Evolutionary conservation across 1,140 invertebrate genomes (phyloP).

Genomic region (Drosophila persimilis): DNA sequence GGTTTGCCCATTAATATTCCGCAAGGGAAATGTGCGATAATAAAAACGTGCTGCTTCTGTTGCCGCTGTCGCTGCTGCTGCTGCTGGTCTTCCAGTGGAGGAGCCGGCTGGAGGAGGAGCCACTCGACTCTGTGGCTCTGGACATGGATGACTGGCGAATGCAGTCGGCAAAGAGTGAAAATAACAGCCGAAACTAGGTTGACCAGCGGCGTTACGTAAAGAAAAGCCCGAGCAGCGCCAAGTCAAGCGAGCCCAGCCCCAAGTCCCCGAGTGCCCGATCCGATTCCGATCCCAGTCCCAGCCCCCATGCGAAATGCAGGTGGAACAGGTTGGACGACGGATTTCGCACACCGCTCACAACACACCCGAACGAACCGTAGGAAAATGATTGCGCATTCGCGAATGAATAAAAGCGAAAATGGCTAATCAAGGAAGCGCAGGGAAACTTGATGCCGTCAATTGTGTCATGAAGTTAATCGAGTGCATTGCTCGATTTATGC

Average conservation of each 20-base stretch:
- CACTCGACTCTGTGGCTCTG: constrained; percentile 9
- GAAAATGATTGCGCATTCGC: constrained; percentile 40
- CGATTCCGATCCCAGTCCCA: background rate
- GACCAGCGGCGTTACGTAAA: constrained; percentile 65
- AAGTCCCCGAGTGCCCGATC: background rate
- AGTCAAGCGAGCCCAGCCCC: constrained; percentile 5
- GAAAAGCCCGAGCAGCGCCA: constrained; percentile 51
- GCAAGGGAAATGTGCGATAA: constrained; percentile 71
- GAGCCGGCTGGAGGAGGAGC: too few species aligned
- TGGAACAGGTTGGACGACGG: constrained; percentile 47
- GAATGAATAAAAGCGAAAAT: constrained; percentile 47
- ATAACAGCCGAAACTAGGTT: constrained; percentile 66
- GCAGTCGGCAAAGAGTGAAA: constrained; percentile 61
- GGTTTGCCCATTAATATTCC: constrained; percentile 59
- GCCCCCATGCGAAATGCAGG: constrained; percentile 52
- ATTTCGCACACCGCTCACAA: constrained; percentile 11
- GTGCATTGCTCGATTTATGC: constrained; percentile 46
- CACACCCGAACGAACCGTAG: background rate
- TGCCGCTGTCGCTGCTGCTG: constrained; percentile 7
- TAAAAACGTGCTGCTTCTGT: constrained; percentile 64
- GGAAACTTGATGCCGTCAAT: constrained; percentile 23
- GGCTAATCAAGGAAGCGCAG: constrained; percentile 37
- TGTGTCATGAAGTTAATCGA: constrained; percentile 50
- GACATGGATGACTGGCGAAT: constrained; percentile 37
- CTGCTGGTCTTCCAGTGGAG: background rate